Evolutionary conservation across 2,888 invertebrate species (phyloP), one percentile per base, ranked within the genome.

Genomic region (Pandemis cinnamomeana): DNA sequence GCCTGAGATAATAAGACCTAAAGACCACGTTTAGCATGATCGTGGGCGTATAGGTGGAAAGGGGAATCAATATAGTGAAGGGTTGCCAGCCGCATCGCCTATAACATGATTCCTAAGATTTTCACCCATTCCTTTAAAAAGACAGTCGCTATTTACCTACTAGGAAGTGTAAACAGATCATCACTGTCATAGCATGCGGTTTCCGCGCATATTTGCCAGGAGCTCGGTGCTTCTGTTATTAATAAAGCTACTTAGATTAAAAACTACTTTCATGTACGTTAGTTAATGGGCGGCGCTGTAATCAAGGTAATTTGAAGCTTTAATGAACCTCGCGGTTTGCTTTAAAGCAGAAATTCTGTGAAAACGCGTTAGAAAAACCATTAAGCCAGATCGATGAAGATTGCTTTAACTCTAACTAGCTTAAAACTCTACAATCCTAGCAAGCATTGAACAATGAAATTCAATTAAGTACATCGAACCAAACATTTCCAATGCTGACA

Each of bases 211-310:
- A 84, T 82, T 84, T 83, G 82, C 83, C 80, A 79, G 81, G 79
- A 83, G 82, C 84, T 82, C 79, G 78, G 82, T 80, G 81, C 79
- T 81, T 80, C 81, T 79, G 79, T 84, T 88, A 87, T 85, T 89
- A 87, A 86, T 88, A 87, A 88, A 87, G 85, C 84, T 83, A 78
- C 79, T 83, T 81, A 83, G 81, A 86, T 86, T 85, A 84, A 84
- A 87, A 87, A 80, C 75, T 72, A 72, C 53, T 60, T 69, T 71
- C 55, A 69, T 70, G 72, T 69, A 61, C 69, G 61, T 62, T 48
- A 70, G 76, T 71, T 71, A 74, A 74, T 71, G 53, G 67, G 67
- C 66, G n/a, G 41, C 51, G 64, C 70, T 71, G 70, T 74, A 66
- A 73, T 73, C 60, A 74, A 53, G 67, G 66, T 71, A 71, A 67